These are phyloP conservation scores for Zoanthus gigantus DNA, from an alignment of 92 coral and sea anemone species.

Conservation along the genomic window DNA sequence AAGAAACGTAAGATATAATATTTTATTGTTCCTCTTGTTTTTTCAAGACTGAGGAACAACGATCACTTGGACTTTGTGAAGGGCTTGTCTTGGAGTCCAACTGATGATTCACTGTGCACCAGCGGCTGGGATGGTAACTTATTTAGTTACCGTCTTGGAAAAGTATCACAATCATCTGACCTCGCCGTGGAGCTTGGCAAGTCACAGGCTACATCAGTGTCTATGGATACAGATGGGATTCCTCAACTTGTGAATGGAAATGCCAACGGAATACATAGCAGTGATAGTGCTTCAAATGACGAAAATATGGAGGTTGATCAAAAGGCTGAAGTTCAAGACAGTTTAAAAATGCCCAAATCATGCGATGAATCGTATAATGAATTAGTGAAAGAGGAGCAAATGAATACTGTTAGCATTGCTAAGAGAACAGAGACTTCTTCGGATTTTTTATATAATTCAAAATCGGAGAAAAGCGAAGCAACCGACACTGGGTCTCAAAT, in stretches of 20 bases:
- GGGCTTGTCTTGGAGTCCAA: slow-evolving; percentile 97
- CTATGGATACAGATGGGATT: slow-evolving; percentile 73
- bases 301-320: slow-evolving; percentile 82
- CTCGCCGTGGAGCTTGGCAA: slow-evolving; percentile 86
- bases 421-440: not conserved
- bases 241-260: slow-evolving; percentile 73
- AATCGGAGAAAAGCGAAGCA: not conserved
- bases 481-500: not conserved
- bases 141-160: slow-evolving; percentile 71
- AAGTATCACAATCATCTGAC: slow-evolving; percentile 71
- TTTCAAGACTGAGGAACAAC: slow-evolving; percentile 84
- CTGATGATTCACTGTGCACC: slow-evolving; percentile 89
- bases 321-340: slow-evolving; percentile 1
- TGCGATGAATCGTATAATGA: not conserved
- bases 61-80: slow-evolving; percentile 93
- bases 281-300: slow-evolving; percentile 53
- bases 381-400: slow-evolving; percentile 4
- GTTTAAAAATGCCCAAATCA: slow-evolving; percentile 1
- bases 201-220: slow-evolving; percentile 83
- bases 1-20: no score
- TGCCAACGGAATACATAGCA: slow-evolving; percentile 23
- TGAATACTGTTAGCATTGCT: not conserved
- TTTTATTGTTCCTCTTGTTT: not conserved
- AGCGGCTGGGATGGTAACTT: slow-evolving; percentile 97
- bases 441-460: not conserved